Evolutionary conservation across 2,888 invertebrate species (phyloP), one percentile per base, ranked within the genome.

Genomic region (Archips crataeganus): DNA sequence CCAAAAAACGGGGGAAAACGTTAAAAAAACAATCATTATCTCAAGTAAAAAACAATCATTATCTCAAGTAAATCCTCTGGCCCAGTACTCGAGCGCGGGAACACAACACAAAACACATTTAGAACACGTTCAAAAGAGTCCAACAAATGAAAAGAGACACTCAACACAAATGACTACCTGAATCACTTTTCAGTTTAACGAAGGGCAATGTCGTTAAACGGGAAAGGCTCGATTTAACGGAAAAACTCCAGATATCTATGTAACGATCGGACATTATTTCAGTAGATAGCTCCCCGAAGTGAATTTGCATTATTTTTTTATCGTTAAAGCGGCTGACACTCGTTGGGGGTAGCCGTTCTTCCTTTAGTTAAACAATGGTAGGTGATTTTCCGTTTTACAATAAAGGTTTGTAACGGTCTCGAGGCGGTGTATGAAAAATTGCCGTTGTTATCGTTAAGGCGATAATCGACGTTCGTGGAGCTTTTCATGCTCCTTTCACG

Each of bases 221-320:
- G 84, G 84, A 84, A 85, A 86, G 86, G 85, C 85, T 83, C 90
- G 90, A 91, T 93, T 92, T 91, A 89, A 90, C 87, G 88, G 87
- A 90, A 90, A 90, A 91, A 88, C 87, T 89, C 85, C 70, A 83
- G 86, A 90, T 92, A 91, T 92, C 91, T 86, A 84, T 85, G 85
- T 89, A 88, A 91, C 90, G 90, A 92, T 92, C 90, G 84, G 83
- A 80, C 89, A 87, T 90, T 90, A 90, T 85, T 86, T 84, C 85
- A 80, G 79, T 82, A 78, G 81, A 84, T 81, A 82, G 82, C 79
- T 79, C 79, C 79, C 81, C 79, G 68, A 75, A 89, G 89, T 92
- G 92, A 91, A 90, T 91, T 88, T 91, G 90, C 92, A 91, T 93
- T 91, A 91, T 91, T 91, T 92, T 78, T 92, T 92, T 90, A 89